Evolutionary conservation across 2,888 invertebrate species (phyloP).

Genomic region (Parochlus steinenii): DNA sequence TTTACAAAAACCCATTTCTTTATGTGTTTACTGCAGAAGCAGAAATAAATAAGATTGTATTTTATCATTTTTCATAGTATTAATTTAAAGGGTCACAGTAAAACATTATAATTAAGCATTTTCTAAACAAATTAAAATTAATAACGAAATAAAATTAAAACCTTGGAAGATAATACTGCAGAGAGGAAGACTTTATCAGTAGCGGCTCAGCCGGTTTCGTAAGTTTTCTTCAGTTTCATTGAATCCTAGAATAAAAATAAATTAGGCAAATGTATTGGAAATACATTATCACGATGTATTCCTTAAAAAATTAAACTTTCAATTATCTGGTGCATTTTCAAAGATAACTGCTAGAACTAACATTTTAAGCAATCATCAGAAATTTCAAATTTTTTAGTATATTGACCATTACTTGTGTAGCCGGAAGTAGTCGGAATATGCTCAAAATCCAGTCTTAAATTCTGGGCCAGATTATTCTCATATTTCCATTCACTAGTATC

Average conservation of each 20-base stretch:
- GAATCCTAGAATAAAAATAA: conserved; percentile 8
- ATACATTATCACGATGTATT: too few relatives aligned
- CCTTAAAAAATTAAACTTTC: too few relatives aligned
- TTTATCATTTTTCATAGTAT: too few relatives aligned
- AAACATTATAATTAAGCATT: too few relatives aligned
- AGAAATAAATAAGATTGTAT: too few relatives aligned
- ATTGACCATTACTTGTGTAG: conserved; percentile 11
- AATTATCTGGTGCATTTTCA: neutral
- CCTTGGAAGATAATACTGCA: too few relatives aligned
- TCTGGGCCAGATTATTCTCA: conserved; percentile 10
- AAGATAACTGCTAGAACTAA: neutral
- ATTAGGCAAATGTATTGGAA: neutral
- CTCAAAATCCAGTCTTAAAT: conserved; percentile 10
- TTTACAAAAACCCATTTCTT: too few relatives aligned
- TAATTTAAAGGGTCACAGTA: too few relatives aligned
- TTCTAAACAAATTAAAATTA: too few relatives aligned
- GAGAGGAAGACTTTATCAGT: too few relatives aligned
- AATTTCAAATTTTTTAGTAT: neutral
- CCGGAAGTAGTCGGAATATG: conserved; percentile 10
- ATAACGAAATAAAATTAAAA: too few relatives aligned
- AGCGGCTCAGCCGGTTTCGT: conserved; percentile 9
- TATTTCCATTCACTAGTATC: conserved; percentile 7
- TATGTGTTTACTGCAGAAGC: too few relatives aligned
- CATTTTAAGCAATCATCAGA: neutral
- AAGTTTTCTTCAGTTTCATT: conserved; percentile 11